These are phyloP conservation scores for Ptilorrhoa leucosticta DNA, from an alignment of 2,113 vertebrate species.

Conservation along the genomic window DNA sequence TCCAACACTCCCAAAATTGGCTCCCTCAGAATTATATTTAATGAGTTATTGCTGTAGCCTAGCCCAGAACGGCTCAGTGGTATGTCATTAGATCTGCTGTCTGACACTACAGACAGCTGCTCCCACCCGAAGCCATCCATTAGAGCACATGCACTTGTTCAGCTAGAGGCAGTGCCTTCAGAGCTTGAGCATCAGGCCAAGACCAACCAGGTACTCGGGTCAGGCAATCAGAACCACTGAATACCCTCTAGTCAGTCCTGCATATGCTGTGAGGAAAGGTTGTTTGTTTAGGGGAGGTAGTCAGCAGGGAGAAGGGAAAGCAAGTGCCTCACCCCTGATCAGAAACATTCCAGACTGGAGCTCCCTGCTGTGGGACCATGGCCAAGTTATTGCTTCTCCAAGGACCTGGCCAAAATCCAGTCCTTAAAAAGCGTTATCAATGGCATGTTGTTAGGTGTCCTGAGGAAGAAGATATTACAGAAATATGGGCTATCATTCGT, in stretches of 20 bases:
- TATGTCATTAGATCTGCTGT: neutral
- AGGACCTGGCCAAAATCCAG: neutral
- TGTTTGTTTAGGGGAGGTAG: neutral
- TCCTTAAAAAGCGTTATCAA: neutral
- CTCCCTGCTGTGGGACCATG: neutral
- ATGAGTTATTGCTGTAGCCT: neutral
- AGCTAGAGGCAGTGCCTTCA: neutral
- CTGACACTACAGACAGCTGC: neutral
- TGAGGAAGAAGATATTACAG: neutral
- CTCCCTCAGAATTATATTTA: neutral
- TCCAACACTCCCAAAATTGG: neutral
- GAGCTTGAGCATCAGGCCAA: neutral
- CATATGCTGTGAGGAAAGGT: neutral
- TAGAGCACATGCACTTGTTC: neutral
- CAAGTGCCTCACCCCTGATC: neutral
- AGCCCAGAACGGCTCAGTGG: neutral
- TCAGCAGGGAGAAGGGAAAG: neutral
- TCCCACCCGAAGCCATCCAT: neutral
- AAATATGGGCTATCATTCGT: neutral
- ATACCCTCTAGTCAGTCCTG: neutral
- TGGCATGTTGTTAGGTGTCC: neutral
- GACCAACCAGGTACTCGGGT: neutral
- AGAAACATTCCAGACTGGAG: neutral
- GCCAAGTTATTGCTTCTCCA: neutral
- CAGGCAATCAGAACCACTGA: neutral